These are phyloP conservation scores for Amphiprion percula DNA, from an alignment of 2,113 vertebrate genomes.

Conservation along the genomic window DNA sequence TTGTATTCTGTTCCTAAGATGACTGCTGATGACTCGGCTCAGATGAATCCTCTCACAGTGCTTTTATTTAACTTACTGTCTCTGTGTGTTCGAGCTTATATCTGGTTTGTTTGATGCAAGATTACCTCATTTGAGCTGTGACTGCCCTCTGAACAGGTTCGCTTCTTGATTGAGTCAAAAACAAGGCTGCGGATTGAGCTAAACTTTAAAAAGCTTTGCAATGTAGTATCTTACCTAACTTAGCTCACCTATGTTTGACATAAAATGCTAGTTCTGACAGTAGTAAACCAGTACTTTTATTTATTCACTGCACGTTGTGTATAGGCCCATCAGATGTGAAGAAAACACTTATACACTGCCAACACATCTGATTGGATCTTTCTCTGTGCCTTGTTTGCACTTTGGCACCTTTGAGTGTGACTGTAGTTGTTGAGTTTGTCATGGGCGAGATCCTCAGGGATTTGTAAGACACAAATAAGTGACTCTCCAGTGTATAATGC, in stretches of 20 bases:
- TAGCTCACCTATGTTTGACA: neutral
- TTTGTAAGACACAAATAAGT: slow-evolving; percentile 54
- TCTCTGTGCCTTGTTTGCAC: slow-evolving; percentile 51
- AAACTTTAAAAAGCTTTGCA: slow-evolving; percentile 12
- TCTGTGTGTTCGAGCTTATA: slow-evolving; percentile 5
- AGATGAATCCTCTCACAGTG: slow-evolving; percentile 23
- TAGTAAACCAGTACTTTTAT: neutral
- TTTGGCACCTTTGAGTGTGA: slow-evolving; percentile 55
- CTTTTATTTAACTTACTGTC: slow-evolving; percentile 41
- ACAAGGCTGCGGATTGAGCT: neutral
- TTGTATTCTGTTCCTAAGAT: slow-evolving; percentile 10
- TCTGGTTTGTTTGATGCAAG: slow-evolving; percentile 43
- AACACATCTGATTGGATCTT: slow-evolving; percentile 62
- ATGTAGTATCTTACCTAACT: neutral
- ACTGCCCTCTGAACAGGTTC: slow-evolving; percentile 18
- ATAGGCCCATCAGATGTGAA: slow-evolving; percentile 13
- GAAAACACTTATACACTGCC: slow-evolving; percentile 30
- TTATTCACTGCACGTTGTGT: neutral
- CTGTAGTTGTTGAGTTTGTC: slow-evolving; percentile 46
- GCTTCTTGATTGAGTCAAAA: slow-evolving; percentile 32
- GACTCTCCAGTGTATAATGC: slow-evolving; percentile 35
- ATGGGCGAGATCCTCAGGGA: slow-evolving; percentile 57
- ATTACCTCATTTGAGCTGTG: slow-evolving; percentile 46
- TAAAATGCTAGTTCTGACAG: neutral
- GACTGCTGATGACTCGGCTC: slow-evolving; percentile 36